phyloP scores from a whole-genome alignment of 53 echinoderm and acorn worm genomes.

The Henricia sp. region DNA sequence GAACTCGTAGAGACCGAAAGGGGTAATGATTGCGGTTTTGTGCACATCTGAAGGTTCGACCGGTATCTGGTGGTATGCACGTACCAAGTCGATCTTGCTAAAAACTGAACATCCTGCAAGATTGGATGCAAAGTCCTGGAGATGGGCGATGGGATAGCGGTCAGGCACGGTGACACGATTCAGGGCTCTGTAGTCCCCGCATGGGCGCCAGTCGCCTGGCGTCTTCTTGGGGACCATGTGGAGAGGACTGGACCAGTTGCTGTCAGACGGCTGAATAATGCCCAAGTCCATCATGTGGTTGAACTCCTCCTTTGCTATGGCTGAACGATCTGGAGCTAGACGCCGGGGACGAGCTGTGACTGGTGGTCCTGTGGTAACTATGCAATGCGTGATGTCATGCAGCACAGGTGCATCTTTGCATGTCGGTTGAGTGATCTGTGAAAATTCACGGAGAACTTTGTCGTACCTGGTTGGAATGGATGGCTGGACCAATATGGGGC shows the following conservation, averaged over 20 bases:
- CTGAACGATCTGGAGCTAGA: conserved; percentile 23
- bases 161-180: conserved; percentile 52
- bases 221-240: conserved; percentile 59
- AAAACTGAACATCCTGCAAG: conserved; percentile 20
- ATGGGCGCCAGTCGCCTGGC: conserved; percentile 60
- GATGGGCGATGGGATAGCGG: conserved; percentile 54
- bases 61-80: no score
- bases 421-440: not conserved
- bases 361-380: conserved; percentile 52
- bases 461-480: not conserved
- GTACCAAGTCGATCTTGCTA: conserved; percentile 56
- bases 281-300: conserved; percentile 61
- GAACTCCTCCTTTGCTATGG: conserved; percentile 53
- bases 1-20: no score
- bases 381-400: conserved; percentile 24
- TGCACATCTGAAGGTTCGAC: no score
- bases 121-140: conserved; percentile 20
- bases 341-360: conserved; percentile 28
- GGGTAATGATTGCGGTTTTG: no score
- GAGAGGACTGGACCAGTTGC: conserved; percentile 58
- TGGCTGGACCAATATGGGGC: conserved; percentile 10
- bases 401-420: not conserved
- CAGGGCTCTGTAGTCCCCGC: conserved; percentile 45
- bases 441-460: not conserved
- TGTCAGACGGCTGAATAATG: conserved; percentile 60